Base-by-base conservation (phyloP, 2,113 vertebrate genomes). In the Shinisaurus crocodilurus region DNA sequence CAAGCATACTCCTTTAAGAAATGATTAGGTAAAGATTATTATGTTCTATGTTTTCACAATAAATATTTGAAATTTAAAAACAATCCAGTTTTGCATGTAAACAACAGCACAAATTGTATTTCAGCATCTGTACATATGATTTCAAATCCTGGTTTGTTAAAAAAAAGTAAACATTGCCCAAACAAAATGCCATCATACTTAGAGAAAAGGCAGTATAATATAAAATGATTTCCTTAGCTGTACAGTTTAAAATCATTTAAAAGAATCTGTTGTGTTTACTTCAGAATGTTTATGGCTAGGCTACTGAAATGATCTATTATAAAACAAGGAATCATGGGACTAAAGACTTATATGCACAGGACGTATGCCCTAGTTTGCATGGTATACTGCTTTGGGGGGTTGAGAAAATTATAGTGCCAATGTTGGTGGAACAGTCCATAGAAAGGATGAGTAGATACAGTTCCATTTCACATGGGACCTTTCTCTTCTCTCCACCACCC, bases 91-190 rank as follows among this genome's bases (percentile, higher is more conserved):
- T 82, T 93, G 88, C 93, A 93, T 96, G 96, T 95, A 96, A 96
- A 96, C 96, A 94, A 91, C 70, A 93, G 87, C 92, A 95, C 90
- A 91, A 96, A 95, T 88, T 89, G 90, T 70, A 94, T 89, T 88
- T 95, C 80, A 92, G 93, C 90, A 93, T 93, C 85, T 93, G 85
- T 93, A 96, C 95, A 96, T 91, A 88, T 91, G 86, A 92, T 92
- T 96, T 96, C 95, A 97, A 97, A 93, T 97, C 95, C 89, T 96
- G 89, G 87, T 97, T 82, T 91, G 93, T 94, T 93, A 95, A 79
- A 92, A 48, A 48, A 82, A 7, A 86, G 85, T 94, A 97, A 97
- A 95, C 80, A 95, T 86, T 23, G 69, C 70, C 90, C 95, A 96
- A 93, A 93, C 77, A 95, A 96, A 95, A 93, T 88, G 85, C 89